Evolutionary conservation across 2,888 invertebrate species (phyloP), one percentile per base, ranked within the genome.

Genomic region (Nephrotoma flavescens): DNA sequence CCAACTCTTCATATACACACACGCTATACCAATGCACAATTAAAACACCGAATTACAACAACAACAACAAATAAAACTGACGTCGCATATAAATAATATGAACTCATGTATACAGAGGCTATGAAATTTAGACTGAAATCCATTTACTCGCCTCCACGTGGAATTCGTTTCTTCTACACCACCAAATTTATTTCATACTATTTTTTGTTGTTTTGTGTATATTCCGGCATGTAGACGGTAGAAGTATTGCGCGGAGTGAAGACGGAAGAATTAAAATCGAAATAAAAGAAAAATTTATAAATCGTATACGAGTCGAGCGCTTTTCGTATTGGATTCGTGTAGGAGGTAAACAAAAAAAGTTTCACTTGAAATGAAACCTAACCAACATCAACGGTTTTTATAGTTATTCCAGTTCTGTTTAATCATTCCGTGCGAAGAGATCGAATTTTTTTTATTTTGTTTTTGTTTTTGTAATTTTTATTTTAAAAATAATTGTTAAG

Each of bases 91-190:
- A 71, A 11, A 44, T 44, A 9, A 44, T 44, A 71, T 71, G 71
- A 71, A 71, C 71, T 71, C 71, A 31, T 71, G 31, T 71, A n/a
- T n/a, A 71, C 71, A 71, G 31, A 71, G 71, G 31, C 71, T 71
- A 71, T 9, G 71, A 3, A 2, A 42, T 4, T 84, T 85, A 19
- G 85, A 45, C 19, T 44, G 85, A 85, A 85, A 85, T 44, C 85
- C 85, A 85, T 85, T 31, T 84, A 85, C 19, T 85, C 42, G 44
- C 85, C 85, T 85, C 85, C 85, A 85, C 85, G 85, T 19, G 85
- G 15, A 44, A 4, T 85, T 85, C 84, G 15, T 84, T 84, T 84
- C 42, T 41, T 42, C 84, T 84, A 71, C 71, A 71, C 71, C 31
- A 71, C 71, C 71, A 71, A 71, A 31, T 15, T 71, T 31, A 71